phyloP scores from a whole-genome alignment of 2,888 invertebrate species.

The Blastobasis lacticolella region DNA sequence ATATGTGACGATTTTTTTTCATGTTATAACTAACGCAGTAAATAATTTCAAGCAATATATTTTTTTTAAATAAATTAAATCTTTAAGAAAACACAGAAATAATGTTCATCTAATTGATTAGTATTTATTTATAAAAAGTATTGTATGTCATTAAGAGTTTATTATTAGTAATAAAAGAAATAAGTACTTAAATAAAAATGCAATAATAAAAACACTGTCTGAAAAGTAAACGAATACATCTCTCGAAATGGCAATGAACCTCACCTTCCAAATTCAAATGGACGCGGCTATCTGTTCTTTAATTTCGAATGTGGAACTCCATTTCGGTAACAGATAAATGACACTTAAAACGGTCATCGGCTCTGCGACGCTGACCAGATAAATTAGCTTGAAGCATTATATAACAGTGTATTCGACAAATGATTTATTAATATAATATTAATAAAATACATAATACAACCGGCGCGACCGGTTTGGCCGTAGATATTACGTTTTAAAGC shows the following conservation, averaged over 20 bases:
- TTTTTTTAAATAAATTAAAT: too few species aligned
- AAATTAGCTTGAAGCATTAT: constrained; percentile 62
- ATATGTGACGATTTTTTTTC: too few species aligned
- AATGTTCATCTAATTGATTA: too few species aligned
- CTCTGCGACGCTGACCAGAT: constrained; percentile 44
- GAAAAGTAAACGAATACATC: too few species aligned
- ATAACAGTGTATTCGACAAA: constrained; percentile 50
- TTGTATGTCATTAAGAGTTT: too few species aligned
- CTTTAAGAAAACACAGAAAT: too few species aligned
- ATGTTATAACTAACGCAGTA: too few species aligned
- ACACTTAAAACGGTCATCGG: constrained; percentile 47
- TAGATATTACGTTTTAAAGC: constrained; percentile 52
- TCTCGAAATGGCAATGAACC: constrained; percentile 6
- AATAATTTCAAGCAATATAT: too few species aligned
- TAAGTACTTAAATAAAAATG: too few species aligned
- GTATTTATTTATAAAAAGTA: too few species aligned
- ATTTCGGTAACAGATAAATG: constrained; percentile 34
- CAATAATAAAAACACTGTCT: too few species aligned
- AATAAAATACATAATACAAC: constrained; percentile 32
- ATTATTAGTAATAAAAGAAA: too few species aligned
- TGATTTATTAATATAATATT: constrained; percentile 58
- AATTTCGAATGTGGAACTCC: constrained; percentile 26
- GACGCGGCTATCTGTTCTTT: constrained; percentile 15
- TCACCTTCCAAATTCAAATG: constrained; percentile 13
- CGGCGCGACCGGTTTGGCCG: constrained; percentile 34